phyloP scores from a whole-genome alignment of 92 coral and sea anemone species.

The Siderastrea radians region DNA sequence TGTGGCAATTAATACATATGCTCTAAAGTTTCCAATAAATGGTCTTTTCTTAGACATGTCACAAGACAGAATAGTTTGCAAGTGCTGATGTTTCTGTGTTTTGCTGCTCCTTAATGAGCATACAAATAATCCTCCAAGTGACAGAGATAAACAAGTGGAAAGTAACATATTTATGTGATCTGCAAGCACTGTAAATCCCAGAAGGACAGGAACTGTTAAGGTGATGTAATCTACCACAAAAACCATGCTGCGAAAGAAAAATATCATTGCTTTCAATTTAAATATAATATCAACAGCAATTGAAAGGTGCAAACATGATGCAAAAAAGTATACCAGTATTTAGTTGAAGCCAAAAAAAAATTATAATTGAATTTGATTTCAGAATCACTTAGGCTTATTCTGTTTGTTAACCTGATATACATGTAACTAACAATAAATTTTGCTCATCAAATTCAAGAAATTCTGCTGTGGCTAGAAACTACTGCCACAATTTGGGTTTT shows the following conservation, averaged over 20 bases:
- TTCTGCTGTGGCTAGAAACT: too few species aligned
- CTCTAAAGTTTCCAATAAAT: constrained; percentile 86
- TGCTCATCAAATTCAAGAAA: too few species aligned
- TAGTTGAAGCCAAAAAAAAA: too few species aligned
- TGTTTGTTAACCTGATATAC: too few species aligned
- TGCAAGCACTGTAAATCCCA: constrained; percentile 80
- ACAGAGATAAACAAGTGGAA: constrained; percentile 21
- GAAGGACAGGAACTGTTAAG: constrained; percentile 76
- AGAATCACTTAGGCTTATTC: too few species aligned
- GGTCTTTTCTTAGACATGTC: constrained; percentile 68
- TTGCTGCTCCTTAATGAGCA: not conserved
- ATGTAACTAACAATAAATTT: too few species aligned
- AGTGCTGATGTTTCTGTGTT: not conserved
- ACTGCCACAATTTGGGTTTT: too few species aligned
- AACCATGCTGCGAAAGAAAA: constrained; percentile 66
- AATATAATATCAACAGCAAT: not conserved
- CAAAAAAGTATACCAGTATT: too few species aligned
- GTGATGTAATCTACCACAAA: constrained; percentile 73
- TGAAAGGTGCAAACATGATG: too few species aligned
- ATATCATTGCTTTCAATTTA: not conserved
- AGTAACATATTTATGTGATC: constrained; percentile 61
- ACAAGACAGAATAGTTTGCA: constrained; percentile 5
- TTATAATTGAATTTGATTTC: too few species aligned
- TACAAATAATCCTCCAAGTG: constrained; percentile 3
- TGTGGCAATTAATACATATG: constrained; percentile 91